phyloP scores from a whole-genome alignment of 2,113 vertebrate genomes.

The Pholis gunnellus region DNA sequence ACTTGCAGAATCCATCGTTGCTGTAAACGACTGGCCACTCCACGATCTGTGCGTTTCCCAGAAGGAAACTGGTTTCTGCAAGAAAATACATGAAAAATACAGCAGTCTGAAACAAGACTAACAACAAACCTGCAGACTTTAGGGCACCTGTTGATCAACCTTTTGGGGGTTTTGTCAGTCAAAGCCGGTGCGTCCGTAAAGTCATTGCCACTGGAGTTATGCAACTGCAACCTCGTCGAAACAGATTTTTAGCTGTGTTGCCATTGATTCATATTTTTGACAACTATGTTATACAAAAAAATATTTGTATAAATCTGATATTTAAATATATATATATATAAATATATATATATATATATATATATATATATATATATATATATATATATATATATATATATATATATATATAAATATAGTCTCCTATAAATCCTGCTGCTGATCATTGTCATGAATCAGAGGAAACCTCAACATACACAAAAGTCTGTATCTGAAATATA shows the following conservation, averaged over 20 bases:
- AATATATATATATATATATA: too few species aligned
- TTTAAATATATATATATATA: background rate
- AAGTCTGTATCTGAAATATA: background rate
- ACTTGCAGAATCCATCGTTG: slow-evolving; percentile 99
- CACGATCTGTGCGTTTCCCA: slow-evolving; percentile 98
- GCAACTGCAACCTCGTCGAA: slow-evolving; percentile 2
- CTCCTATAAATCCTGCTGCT: background rate
- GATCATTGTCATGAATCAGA: background rate
- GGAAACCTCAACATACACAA: background rate
- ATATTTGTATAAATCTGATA: background rate
- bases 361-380: background rate
- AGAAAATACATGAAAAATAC: slow-evolving; percentile 21
- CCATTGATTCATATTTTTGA: background rate
- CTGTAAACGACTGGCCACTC: slow-evolving; percentile 99
- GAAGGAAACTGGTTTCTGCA: slow-evolving; percentile 96
- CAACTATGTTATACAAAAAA: background rate
- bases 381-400: background rate
- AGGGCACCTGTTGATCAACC: background rate
- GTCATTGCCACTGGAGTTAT: background rate
- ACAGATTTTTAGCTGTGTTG: background rate
- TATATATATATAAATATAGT: too few species aligned
- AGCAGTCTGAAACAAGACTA: background rate
- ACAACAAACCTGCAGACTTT: background rate
- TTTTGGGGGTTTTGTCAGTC: background rate
- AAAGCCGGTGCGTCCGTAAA: background rate